Evolutionary conservation across 2,113 vertebrate species (phyloP).

Genomic region (Anthoscopus minutus): DNA sequence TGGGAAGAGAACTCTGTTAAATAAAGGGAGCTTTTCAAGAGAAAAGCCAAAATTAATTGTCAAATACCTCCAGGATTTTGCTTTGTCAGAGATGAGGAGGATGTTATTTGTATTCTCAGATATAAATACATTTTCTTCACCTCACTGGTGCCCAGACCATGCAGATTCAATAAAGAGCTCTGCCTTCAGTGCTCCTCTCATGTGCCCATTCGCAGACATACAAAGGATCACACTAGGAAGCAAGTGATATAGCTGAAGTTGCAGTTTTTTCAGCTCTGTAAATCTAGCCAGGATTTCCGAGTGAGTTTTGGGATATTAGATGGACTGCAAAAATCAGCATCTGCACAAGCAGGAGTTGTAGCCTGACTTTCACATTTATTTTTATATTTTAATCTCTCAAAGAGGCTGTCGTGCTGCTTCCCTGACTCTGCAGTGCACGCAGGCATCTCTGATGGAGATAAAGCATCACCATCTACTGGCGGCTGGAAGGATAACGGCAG

Average conservation of each 20-base stretch:
- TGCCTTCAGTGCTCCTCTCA: neutral
- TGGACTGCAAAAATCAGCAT: neutral
- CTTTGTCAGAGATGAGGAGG: neutral
- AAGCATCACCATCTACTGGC: slow-evolving; percentile 38
- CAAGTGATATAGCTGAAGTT: neutral
- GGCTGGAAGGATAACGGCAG: neutral
- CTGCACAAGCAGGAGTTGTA: neutral
- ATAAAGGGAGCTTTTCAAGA: neutral
- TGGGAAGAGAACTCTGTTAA: neutral
- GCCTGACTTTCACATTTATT: neutral
- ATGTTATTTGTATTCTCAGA: neutral
- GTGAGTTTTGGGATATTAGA: neutral
- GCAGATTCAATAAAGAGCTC: neutral
- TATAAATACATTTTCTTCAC: neutral
- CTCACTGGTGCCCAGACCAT: neutral
- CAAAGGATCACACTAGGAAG: neutral
- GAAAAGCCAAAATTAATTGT: neutral
- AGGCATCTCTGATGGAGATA: neutral
- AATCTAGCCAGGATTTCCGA: neutral
- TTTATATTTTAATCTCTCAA: neutral
- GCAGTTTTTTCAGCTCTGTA: neutral
- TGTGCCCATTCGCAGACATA: neutral
- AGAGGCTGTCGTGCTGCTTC: neutral
- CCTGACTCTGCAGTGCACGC: neutral
- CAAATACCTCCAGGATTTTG: neutral